Percentiles rank a stretch among this genome's conserved stretches.
phyloP scores from a whole-genome alignment of 2,797 vertebrate species.

The Pseudochirops corinnae region DNA sequence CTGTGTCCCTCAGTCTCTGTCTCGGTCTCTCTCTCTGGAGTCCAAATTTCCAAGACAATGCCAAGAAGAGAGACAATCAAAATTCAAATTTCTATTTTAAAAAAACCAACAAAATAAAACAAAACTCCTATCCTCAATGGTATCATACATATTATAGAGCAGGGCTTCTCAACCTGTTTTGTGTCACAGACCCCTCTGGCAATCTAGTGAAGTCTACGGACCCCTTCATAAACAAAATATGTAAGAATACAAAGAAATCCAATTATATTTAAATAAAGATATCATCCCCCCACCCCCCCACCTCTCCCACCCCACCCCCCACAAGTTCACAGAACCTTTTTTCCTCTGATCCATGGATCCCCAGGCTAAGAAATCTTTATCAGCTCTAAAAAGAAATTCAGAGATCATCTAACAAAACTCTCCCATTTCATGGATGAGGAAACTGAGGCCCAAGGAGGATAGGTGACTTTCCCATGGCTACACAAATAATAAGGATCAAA shows the following conservation, averaged over 20 bases:
- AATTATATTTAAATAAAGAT: background rate
- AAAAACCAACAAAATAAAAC: background rate
- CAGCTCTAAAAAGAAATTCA: background rate
- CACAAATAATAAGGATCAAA: background rate
- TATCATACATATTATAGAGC: background rate
- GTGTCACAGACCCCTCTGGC: background rate
- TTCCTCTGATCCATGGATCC: background rate
- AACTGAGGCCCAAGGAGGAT: background rate
- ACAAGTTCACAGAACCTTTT: background rate
- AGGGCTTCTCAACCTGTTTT: background rate
- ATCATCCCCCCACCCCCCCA: background rate
- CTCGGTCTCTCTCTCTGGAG: constrained; percentile 3
- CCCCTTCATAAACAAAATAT: background rate
- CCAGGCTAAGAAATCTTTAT: background rate
- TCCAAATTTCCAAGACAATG: constrained; percentile 19
- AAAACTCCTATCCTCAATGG: background rate
- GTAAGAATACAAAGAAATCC: background rate
- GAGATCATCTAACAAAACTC: background rate
- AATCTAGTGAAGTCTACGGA: background rate
- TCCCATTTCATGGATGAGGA: background rate
- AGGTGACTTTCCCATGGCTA: background rate
- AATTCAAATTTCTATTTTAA: background rate
- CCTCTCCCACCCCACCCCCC: too few relatives aligned
- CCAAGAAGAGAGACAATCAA: background rate
- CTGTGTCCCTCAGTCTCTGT: too few relatives aligned